Conservation (phyloP, 1,140 invertebrate species). For the Heliothis virescens region DNA sequence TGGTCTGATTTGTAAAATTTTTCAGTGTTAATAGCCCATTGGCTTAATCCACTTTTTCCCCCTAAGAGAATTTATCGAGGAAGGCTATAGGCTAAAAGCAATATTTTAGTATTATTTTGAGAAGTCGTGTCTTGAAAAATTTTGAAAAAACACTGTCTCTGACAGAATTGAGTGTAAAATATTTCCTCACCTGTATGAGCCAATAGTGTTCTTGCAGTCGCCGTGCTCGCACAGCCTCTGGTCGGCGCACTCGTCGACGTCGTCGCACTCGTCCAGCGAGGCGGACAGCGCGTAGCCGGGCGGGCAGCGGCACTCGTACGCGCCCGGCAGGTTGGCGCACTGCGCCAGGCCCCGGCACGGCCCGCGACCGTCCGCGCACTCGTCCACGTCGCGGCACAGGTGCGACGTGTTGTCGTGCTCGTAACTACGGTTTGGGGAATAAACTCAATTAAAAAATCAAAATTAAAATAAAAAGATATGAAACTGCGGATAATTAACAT, state of each 20-base stretch:
- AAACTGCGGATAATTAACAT: too few species aligned
- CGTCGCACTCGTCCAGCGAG: conserved; percentile 89
- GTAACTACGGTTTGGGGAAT: conserved; percentile 85
- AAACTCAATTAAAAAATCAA: too few species aligned
- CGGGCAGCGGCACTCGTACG: conserved; percentile 91
- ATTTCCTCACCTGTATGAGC: conserved; percentile 87
- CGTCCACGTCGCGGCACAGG: conserved; percentile 91
- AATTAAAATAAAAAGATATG: too few species aligned
- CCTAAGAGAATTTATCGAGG: too few species aligned
- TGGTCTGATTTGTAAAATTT: too few species aligned
- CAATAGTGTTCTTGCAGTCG: conserved; percentile 92
- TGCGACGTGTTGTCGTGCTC: conserved; percentile 92
- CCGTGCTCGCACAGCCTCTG: conserved; percentile 93
- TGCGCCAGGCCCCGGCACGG: conserved; percentile 93
- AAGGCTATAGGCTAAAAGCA: too few species aligned
- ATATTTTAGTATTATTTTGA: too few species aligned
- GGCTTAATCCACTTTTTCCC: too few species aligned
- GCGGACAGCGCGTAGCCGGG: conserved; percentile 91
- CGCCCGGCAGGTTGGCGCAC: conserved; percentile 91
- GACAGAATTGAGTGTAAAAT: too few species aligned
- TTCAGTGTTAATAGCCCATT: too few species aligned
- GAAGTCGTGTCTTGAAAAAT: too few species aligned
- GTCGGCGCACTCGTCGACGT: conserved; percentile 91
- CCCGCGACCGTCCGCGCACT: conserved; percentile 87
- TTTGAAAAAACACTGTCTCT: too few species aligned